phyloP scores from a whole-genome alignment of 2,888 invertebrate genomes.

The Phania funesta region DNA sequence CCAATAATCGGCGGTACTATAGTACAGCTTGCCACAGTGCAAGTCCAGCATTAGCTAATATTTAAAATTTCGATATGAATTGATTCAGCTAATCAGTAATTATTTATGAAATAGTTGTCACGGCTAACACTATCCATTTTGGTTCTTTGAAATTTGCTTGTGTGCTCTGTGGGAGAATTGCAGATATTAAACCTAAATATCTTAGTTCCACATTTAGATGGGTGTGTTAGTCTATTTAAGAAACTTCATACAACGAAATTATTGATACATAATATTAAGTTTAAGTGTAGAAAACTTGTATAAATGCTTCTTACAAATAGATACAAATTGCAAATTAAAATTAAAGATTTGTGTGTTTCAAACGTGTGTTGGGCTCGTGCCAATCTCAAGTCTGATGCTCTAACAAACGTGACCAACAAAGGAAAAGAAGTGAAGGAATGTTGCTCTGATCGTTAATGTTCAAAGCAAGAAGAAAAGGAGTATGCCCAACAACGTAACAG shows the following conservation, averaged over 20 bases:
- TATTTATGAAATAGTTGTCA: too few relatives aligned
- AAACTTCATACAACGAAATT: not conserved
- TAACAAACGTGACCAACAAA: conserved; percentile 23
- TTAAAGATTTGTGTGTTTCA: conserved; percentile 18
- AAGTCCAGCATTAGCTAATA: too few relatives aligned
- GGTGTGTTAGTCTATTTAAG: not conserved
- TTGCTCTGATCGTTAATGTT: conserved; percentile 11
- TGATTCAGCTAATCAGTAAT: too few relatives aligned
- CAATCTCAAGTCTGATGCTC: conserved; percentile 64
- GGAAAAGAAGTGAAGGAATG: conserved; percentile 6
- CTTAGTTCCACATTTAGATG: not conserved
- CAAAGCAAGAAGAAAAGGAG: not conserved
- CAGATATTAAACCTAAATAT: not conserved
- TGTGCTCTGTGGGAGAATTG: too few relatives aligned
- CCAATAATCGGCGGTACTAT: too few relatives aligned
- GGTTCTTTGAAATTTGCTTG: not conserved
- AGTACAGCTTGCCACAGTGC: too few relatives aligned
- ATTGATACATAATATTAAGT: not conserved
- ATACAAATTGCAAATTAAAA: conserved; percentile 32
- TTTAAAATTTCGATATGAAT: too few relatives aligned
- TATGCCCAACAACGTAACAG: conserved; percentile 15
- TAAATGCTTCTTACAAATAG: not conserved
- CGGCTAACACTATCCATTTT: too few relatives aligned
- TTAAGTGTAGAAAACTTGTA: not conserved
- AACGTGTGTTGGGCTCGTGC: conserved; percentile 78